Percentiles rank a stretch among this genome's conserved stretches.
These are phyloP conservation scores for Triplophysa dalaica DNA, from an alignment of 2,113 vertebrate genomes.

Conservation along the genomic window DNA sequence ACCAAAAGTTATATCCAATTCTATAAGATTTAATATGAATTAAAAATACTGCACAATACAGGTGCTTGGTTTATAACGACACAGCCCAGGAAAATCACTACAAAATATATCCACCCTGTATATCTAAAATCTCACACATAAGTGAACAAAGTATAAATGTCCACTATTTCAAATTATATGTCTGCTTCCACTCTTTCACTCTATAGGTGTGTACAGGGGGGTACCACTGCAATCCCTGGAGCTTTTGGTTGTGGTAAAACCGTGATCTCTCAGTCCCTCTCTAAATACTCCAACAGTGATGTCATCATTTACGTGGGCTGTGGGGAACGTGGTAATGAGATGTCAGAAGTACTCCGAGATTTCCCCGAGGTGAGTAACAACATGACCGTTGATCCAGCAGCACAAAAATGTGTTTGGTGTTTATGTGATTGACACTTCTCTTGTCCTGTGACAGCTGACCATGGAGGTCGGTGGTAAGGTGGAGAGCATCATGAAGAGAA, in stretches of 20 bases:
- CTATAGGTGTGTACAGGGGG: constrained; percentile 95
- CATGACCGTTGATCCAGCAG: neutral
- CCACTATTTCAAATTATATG: neutral
- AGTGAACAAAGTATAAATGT: neutral
- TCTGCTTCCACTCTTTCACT: neutral
- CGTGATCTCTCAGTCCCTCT: constrained; percentile 96
- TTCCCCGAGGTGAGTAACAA: constrained; percentile 89
- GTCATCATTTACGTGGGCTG: constrained; percentile 98
- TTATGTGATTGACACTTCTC: constrained; percentile 43
- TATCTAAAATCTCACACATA: neutral
- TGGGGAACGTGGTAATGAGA: constrained; percentile 96
- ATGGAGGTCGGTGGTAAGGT: constrained; percentile 96
- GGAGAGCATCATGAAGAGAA: constrained; percentile 99
- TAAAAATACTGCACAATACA: too few relatives aligned
- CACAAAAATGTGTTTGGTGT: neutral
- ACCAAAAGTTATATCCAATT: too few relatives aligned
- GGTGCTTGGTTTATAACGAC: too few relatives aligned
- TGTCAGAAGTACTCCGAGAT: constrained; percentile 97
- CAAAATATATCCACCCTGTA: neutral
- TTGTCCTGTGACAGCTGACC: constrained; percentile 82
- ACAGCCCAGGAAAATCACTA: too few relatives aligned
- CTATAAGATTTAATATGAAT: too few relatives aligned
- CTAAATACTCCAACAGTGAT: constrained; percentile 97
- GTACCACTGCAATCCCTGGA: constrained; percentile 95
- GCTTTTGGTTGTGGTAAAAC: constrained; percentile 98